Evolutionary conservation across 2,113 vertebrate species (phyloP).

Genomic region (Damaliscus lunatus): DNA sequence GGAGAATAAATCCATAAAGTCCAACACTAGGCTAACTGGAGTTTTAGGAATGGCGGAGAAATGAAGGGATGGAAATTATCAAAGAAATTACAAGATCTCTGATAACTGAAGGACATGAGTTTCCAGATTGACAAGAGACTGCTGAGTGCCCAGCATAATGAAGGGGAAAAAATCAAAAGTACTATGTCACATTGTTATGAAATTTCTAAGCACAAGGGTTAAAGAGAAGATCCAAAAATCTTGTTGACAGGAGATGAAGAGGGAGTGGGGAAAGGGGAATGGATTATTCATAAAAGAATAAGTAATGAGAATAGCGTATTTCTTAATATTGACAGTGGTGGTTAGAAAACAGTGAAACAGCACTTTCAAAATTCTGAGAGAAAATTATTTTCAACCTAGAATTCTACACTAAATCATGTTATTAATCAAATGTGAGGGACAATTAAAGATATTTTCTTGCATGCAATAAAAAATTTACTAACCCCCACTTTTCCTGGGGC

Average conservation of each 20-base stretch:
- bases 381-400: not conserved
- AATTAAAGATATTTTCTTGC: not conserved
- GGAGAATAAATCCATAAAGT: not conserved
- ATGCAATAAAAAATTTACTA: not conserved
- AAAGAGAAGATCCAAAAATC: not conserved
- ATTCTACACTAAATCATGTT: not conserved
- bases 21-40: not conserved
- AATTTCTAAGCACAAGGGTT: not conserved
- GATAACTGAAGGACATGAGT: not conserved
- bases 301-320: not conserved
- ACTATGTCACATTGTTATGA: not conserved
- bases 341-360: not conserved
- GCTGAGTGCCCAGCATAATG: not conserved
- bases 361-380: slow-evolving; percentile 27
- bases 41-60: not conserved
- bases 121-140: not conserved
- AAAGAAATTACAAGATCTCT: not conserved
- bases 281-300: not conserved
- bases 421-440: not conserved
- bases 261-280: not conserved
- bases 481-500: not conserved
- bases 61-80: not conserved
- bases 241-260: not conserved
- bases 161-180: not conserved
- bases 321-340: not conserved